These are phyloP conservation scores for Halcyon smyrnensis DNA, from an alignment of 2,797 vertebrate species.

Conservation along the genomic window DNA sequence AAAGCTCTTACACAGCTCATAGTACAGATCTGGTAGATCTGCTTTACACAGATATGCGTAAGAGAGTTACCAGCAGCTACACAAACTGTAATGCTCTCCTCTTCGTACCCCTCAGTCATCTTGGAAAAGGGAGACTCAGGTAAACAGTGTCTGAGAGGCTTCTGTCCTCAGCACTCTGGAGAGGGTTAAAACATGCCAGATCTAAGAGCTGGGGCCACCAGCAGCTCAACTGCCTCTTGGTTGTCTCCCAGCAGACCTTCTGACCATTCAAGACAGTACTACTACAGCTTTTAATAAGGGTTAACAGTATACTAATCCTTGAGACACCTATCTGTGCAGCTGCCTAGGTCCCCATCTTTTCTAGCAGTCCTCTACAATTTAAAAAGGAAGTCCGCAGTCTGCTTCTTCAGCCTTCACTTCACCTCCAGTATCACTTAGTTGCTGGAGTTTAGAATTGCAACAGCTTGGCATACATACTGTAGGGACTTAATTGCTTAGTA, in stretches of 20 bases:
- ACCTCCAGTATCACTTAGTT: background rate
- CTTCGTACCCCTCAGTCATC: background rate
- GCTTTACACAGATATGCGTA: too few relatives aligned
- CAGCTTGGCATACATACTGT: background rate
- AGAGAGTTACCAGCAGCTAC: background rate
- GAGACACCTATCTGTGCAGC: background rate
- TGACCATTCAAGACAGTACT: background rate
- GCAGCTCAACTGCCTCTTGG: background rate
- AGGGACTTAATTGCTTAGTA: background rate
- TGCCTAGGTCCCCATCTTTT: too few relatives aligned
- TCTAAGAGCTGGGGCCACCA: background rate
- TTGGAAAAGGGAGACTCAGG: background rate
- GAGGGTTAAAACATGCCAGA: background rate
- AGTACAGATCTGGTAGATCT: background rate
- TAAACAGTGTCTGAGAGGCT: background rate
- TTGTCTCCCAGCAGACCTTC: background rate
- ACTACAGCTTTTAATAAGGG: background rate
- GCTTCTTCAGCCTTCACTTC: background rate
- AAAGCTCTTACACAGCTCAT: background rate
- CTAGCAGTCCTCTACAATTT: background rate
- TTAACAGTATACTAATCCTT: background rate
- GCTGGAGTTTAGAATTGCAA: background rate
- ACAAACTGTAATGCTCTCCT: background rate
- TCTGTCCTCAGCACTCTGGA: background rate
- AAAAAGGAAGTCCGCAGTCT: background rate